phyloP scores from a whole-genome alignment of 1,140 invertebrate genomes.

The Thaumatotibia leucotreta region DNA sequence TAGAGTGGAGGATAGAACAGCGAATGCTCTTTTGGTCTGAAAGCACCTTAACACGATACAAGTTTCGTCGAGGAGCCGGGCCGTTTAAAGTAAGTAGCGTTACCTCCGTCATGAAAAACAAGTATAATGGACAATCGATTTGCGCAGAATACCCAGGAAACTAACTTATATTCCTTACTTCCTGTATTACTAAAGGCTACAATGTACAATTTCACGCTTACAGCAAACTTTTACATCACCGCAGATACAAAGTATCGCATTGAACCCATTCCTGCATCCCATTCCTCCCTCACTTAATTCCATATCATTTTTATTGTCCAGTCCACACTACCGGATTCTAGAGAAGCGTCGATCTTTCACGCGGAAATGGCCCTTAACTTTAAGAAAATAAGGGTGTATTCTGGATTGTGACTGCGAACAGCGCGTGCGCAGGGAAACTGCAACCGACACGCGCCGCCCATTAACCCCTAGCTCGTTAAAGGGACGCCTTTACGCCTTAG shows the following conservation, averaged over 20 bases:
- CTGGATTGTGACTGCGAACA: not conserved
- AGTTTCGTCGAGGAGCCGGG: too few relatives aligned
- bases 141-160: too few relatives aligned
- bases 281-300: conserved; percentile 1
- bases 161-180: too few relatives aligned
- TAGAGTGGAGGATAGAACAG: too few relatives aligned
- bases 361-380: not conserved
- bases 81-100: too few relatives aligned
- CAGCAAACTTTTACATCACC: not conserved
- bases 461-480: conserved; percentile 22
- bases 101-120: too few relatives aligned
- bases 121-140: too few relatives aligned
- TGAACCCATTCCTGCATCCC: not conserved
- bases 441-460: conserved; percentile 21
- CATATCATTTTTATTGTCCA: not conserved
- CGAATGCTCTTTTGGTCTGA: too few relatives aligned
- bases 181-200: too few relatives aligned
- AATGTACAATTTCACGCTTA: too few relatives aligned
- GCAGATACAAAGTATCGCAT: not conserved
- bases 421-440: conserved; percentile 15
- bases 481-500: conserved; percentile 17
- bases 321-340: conserved; percentile 1
- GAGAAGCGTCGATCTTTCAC: not conserved
- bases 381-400: too few relatives aligned
- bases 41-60: too few relatives aligned